Base-by-base conservation (phyloP, 2,797 vertebrate genomes). In the Avahi laniger region DNA sequence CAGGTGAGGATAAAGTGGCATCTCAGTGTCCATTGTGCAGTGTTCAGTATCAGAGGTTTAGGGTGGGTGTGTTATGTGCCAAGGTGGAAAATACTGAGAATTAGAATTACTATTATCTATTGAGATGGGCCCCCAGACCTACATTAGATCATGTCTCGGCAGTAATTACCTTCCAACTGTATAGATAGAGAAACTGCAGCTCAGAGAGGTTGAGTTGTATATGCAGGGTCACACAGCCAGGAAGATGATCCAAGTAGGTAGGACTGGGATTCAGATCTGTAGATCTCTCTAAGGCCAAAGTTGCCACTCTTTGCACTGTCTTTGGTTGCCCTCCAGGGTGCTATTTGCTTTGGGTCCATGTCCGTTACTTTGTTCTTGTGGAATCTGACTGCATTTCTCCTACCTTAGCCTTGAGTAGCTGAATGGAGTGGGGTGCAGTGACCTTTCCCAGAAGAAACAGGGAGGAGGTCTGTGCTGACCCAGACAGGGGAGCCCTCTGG, bases 1-100 rank as follows among this genome's bases (percentile, higher is more conserved):
- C 97, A 93, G 92, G 95, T 92, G 81, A 95, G 79, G 84, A 30
- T 6, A 15, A 84, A 82, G 73, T 0, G 14, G n/a, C 57, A 54
- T 12, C 26, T 57, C 2, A 3, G 46, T 26, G 6, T 9, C 43
- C 10, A 3, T 13, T 6, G 12, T 33, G 8, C 1, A 0, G 2
- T 1, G 0, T 41, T 83, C 26, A 5, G 1, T 4, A 5, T 22
- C 5, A 7, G 83, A 65, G 33, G n/a, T 24, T 41, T 15, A 22
- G 26, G n/a, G 35, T 3, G 0, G 22, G 28, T 0, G 0, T 5
- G 0, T 24, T 38, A 10, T 0, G 26, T 61, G 33, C 67, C 52
- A 20, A 30, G n/a, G 22, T 12, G 41, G 5, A 50, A 54, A 38
- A 33, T 33, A 7, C 1, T 5, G 61, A 54, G 17, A 46, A 5